phyloP scores from a whole-genome alignment of 2,797 vertebrate genomes.

The Gallinago solitaria region DNA sequence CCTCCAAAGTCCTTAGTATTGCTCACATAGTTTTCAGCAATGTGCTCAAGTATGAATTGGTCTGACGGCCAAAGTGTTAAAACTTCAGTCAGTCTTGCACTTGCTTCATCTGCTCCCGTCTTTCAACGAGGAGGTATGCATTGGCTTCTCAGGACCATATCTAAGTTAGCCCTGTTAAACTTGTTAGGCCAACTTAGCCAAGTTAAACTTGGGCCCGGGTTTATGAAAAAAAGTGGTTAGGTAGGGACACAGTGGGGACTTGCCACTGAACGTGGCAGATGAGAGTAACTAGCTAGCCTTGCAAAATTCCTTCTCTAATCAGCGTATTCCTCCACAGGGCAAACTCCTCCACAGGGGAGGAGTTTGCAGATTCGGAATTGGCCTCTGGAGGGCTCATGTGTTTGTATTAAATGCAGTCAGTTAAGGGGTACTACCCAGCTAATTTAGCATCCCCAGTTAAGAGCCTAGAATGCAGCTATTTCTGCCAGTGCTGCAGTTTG shows the following conservation, averaged over 20 bases:
- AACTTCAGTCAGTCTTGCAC: neutral
- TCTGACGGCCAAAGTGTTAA: neutral
- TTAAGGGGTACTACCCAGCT: neutral
- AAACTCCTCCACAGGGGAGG: neutral
- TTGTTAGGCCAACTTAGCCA: neutral
- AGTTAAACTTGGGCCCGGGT: neutral
- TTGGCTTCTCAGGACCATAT: neutral
- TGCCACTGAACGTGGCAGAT: neutral
- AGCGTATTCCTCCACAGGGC: neutral
- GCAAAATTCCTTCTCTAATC: neutral
- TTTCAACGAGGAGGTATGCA: neutral
- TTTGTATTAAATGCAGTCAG: neutral
- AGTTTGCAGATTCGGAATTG: neutral
- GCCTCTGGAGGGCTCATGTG: slow-evolving; percentile 3
- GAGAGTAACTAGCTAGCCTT: neutral
- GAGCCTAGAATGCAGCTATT: neutral
- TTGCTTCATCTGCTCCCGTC: neutral
- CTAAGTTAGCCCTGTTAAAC: neutral
- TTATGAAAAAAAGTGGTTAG: neutral
- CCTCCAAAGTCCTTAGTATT: neutral
- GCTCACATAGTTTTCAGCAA: neutral
- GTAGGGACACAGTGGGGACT: neutral
- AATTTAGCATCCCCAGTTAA: neutral
- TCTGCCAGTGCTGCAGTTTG: neutral
- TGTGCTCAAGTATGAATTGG: neutral